Evolutionary conservation across 2,797 vertebrate genomes (phyloP).

Genomic region (Limosa lapponica): DNA sequence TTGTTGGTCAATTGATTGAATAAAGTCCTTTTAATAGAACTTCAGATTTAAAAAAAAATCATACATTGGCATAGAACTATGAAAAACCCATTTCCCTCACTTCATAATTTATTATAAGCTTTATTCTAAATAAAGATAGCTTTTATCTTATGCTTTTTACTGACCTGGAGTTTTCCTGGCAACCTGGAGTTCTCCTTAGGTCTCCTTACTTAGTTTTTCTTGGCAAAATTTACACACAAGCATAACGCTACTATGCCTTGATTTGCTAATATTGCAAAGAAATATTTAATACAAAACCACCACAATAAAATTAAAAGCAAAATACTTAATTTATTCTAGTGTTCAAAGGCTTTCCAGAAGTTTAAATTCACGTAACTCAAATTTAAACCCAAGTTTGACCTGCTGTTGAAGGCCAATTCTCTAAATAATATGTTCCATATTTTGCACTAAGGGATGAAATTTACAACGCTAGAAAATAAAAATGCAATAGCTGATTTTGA

Average conservation of each 20-base stretch:
- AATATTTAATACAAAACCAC: not conserved
- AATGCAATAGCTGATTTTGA: not conserved
- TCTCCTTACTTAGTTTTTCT: not conserved
- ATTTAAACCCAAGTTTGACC: not conserved
- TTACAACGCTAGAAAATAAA: not conserved
- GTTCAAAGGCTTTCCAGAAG: not conserved
- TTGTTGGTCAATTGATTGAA: not conserved
- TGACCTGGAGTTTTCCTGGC: not conserved
- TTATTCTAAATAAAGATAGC: not conserved
- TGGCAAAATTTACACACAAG: not conserved
- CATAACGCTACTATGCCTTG: not conserved
- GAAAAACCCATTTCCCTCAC: not conserved
- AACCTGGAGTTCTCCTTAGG: not conserved
- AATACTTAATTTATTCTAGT: not conserved
- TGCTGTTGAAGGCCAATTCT: not conserved
- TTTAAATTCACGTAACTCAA: not conserved
- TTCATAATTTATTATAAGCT: not conserved
- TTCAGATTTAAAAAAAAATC: not conserved
- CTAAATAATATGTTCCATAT: not conserved
- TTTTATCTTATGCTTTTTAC: not conserved
- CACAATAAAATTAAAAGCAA: not conserved
- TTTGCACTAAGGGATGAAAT: not conserved
- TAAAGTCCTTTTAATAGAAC: not conserved
- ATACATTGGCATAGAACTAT: not conserved
- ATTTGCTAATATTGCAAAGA: not conserved